These are phyloP conservation scores for Peucedramus taeniatus DNA, from an alignment of 2,113 vertebrate genomes.

Conservation along the genomic window DNA sequence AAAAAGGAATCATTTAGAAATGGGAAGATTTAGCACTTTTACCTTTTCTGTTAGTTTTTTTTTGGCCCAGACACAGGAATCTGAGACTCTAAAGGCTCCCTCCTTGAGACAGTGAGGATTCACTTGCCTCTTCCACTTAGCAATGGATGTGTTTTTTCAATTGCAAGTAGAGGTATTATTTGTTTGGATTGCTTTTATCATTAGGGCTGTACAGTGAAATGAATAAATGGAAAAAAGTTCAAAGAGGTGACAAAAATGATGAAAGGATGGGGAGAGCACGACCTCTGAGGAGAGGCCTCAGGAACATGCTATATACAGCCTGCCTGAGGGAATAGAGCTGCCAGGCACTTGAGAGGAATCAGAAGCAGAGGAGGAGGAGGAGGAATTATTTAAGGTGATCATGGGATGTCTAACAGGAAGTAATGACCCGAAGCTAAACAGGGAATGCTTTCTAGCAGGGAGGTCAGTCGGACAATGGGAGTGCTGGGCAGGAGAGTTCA, in stretches of 20 bases:
- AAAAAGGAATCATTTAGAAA: neutral
- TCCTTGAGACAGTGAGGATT: neutral
- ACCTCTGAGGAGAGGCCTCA: neutral
- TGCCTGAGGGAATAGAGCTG: neutral
- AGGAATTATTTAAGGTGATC: neutral
- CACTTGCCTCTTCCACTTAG: neutral
- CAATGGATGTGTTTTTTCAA: accelerated
- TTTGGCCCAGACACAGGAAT: neutral
- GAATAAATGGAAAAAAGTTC: neutral
- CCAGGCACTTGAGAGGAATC: neutral
- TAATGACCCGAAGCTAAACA: neutral
- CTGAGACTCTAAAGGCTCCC: neutral
- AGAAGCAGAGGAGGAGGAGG: neutral
- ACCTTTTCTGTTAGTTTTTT: neutral
- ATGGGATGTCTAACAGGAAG: neutral
- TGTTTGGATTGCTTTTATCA: neutral
- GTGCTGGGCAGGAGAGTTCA: neutral
- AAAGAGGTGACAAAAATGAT: neutral
- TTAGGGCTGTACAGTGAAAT: neutral
- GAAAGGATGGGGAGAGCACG: neutral
- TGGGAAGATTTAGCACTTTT: neutral
- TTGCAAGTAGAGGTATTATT: neutral
- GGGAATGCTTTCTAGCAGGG: neutral
- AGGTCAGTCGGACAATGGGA: neutral
- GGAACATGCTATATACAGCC: accelerated